Conservation (phyloP, 2,113 vertebrate species). For the Cathartes aura region DNA sequence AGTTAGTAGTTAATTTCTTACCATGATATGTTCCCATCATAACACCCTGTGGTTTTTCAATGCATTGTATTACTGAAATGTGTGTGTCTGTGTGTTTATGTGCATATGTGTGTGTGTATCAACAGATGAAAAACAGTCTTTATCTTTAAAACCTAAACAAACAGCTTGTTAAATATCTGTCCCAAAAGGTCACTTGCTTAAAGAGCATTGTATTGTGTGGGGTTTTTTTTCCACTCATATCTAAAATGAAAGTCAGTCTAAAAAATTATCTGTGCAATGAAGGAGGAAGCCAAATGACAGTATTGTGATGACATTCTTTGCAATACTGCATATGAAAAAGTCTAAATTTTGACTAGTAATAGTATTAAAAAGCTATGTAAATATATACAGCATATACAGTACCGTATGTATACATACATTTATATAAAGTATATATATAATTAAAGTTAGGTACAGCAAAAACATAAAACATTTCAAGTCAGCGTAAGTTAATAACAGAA, state of each 20-base stretch:
- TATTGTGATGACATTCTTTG: neutral
- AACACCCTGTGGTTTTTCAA: conserved; percentile 31
- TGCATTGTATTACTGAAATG: neutral
- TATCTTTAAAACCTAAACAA: conserved; percentile 15
- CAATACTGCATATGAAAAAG: conserved; percentile 4
- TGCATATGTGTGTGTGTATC: neutral
- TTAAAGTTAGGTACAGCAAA: conserved; percentile 59
- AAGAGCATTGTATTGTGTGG: neutral
- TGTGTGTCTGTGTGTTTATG: neutral
- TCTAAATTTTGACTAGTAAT: conserved; percentile 53
- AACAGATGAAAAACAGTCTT: neutral
- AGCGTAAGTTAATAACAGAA: conserved; percentile 31
- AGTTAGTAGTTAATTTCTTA: conserved; percentile 54
- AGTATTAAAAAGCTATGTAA: conserved; percentile 71
- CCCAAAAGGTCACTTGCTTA: conserved; percentile 42
- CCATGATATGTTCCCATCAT: conserved; percentile 2
- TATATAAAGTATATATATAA: conserved; percentile 72
- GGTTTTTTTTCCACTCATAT: neutral
- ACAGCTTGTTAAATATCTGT: neutral
- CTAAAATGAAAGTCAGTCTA: neutral
- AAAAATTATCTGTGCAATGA: conserved; percentile 11
- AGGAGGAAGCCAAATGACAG: neutral
- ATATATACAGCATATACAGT: conserved; percentile 74
- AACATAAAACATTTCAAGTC: conserved; percentile 55
- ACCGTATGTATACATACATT: conserved; percentile 57